Evolutionary conservation across 1,140 invertebrate genomes (phyloP).

Genomic region (Probaryconus sp.): DNA sequence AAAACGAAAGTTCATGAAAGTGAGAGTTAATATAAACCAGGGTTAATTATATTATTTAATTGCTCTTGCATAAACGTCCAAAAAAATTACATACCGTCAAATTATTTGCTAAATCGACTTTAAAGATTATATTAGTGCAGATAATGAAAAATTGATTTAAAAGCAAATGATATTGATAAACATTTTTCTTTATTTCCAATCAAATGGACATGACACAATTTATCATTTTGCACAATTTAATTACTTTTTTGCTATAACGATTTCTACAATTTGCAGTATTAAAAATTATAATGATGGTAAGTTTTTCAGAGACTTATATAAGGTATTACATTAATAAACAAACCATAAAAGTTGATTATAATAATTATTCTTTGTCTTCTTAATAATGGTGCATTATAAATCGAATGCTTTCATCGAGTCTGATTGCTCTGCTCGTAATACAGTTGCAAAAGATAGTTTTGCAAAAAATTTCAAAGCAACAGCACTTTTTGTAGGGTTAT

Average conservation of each 20-base stretch:
- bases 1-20: conserved; percentile 58
- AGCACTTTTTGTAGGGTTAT: not conserved
- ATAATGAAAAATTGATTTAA: too few relatives aligned
- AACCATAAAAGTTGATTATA: conserved; percentile 20
- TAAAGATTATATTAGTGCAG: too few relatives aligned
- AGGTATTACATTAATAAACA: conserved; percentile 2
- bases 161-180: too few relatives aligned
- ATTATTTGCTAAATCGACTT: too few relatives aligned
- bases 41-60: conserved; percentile 50
- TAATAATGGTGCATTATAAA: conserved; percentile 9
- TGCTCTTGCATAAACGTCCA: conserved; percentile 20
- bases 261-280: too few relatives aligned
- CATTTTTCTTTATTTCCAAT: too few relatives aligned
- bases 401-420: conserved; percentile 10
- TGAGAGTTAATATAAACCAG: conserved; percentile 36
- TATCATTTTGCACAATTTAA: too few relatives aligned
- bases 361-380: conserved; percentile 18
- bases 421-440: conserved; percentile 6
- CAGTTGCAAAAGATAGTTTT: too few relatives aligned
- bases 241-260: too few relatives aligned
- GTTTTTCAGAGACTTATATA: conserved; percentile 18
- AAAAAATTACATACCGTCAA: too few relatives aligned
- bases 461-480: conserved; percentile 4
- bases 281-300: too few relatives aligned
- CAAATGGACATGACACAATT: too few relatives aligned